Evolutionary conservation across 2,888 invertebrate genomes (phyloP).

Genomic region (Parnassius mnemosyne): DNA sequence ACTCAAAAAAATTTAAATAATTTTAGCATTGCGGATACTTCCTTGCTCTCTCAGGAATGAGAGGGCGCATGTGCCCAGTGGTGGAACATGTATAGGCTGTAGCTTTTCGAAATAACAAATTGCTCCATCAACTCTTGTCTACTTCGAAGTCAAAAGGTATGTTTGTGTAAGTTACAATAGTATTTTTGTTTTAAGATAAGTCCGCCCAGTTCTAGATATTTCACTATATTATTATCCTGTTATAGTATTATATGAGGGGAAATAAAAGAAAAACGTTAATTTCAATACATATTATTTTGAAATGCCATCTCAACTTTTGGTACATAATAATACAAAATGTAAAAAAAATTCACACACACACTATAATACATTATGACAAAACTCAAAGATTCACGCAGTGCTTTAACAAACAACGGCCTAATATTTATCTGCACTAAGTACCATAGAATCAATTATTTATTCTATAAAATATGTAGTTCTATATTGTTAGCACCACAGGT

Average conservation of each 20-base stretch:
- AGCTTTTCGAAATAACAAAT: no score
- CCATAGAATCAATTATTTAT: slow-evolving; percentile 31
- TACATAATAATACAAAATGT: slow-evolving; percentile 77
- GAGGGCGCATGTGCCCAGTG: no score
- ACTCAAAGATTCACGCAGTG: slow-evolving; percentile 55
- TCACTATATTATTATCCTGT: no score
- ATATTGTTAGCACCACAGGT: slow-evolving; percentile 27
- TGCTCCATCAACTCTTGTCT: no score
- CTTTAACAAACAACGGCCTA: slow-evolving; percentile 49
- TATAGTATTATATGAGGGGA: slow-evolving; percentile 14
- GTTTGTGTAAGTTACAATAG: no score
- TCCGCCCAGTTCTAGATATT: no score
- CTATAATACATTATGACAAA: slow-evolving; percentile 34
- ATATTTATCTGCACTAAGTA: slow-evolving; percentile 41
- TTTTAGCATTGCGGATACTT: no score
- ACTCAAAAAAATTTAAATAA: no score
- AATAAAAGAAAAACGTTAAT: slow-evolving; percentile 42
- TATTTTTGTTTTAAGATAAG: no score
- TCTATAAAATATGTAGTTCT: not conserved
- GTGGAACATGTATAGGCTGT: no score
- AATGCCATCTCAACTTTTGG: slow-evolving; percentile 78
- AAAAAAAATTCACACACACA: slow-evolving; percentile 70
- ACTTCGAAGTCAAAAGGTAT: no score
- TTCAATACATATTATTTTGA: slow-evolving; percentile 68
- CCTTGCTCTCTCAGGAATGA: no score